Evolutionary conservation across 2,888 invertebrate species (phyloP), one percentile per base, ranked within the genome.

Genomic region (Nymphalis polychloros): DNA sequence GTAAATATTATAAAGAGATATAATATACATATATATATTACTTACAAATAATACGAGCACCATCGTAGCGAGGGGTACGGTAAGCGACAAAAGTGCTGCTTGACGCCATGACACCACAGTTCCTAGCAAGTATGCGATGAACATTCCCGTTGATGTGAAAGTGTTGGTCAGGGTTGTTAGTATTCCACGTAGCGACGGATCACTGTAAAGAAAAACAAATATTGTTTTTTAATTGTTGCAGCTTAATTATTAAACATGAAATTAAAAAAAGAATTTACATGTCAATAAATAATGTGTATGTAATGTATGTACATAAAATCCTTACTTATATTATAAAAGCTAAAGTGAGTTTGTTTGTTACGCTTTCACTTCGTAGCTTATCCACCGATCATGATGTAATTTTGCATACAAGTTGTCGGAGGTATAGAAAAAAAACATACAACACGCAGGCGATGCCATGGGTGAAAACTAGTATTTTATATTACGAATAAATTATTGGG

Each of bases 81-180:
- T 77, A 19, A 93, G 84, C 8, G 93, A 92, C 55, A 93, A 86
- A 8, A 93, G 81, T 4, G 94, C 94, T 0, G 93, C 93, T 41
- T 88, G 87, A 49, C 93, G 83, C 94, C 94, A 94, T 1, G 90
- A 88, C 19, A 93, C 81, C 20, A 94, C 81, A 0, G 91, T 89
- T 0, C 94, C 94, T 53, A 94, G 81, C 0, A 93, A 77, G 76
- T 92, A 94, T 0, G 93, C 92, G 23, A 91, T 74, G 75, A 93
- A 93, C 79, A 93, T 89, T 0, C 94, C 94, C 0, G 91, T 79
- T 0, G 92, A 86, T 0, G 93, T 93, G 76, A 92, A 93, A 3
- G 86, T 82, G 68, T 89, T 92, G 10, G 93, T 90, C 68, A 93
- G 82, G 0, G 93, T 93, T 6, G 93, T 93, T 70, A 94, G 82